These are phyloP conservation scores for Epirrhoe tristata DNA, from an alignment of 2,888 invertebrate genomes.

Conservation along the genomic window DNA sequence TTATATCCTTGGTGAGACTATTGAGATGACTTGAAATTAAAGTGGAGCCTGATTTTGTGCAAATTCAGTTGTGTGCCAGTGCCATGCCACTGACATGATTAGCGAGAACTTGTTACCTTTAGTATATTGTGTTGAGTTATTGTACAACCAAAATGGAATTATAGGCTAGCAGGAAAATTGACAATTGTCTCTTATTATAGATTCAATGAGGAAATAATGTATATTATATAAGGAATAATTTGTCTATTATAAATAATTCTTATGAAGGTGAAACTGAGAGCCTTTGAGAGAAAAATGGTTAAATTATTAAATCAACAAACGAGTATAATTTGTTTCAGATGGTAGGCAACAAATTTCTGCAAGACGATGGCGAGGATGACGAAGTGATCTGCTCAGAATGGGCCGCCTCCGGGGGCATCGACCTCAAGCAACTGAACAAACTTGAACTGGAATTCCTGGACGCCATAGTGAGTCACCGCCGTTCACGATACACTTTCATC, in stretches of 20 bases:
- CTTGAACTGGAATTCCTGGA: slow-evolving; percentile 95
- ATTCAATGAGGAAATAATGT: too few species aligned
- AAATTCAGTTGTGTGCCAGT: background rate
- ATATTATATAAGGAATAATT: too few species aligned
- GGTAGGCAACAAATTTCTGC: slow-evolving; percentile 98
- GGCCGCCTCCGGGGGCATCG: slow-evolving; percentile 94
- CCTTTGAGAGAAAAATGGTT: too few species aligned
- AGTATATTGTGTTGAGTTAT: too few species aligned
- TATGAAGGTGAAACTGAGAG: too few species aligned
- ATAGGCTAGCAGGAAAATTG: background rate
- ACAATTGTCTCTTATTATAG: too few species aligned
- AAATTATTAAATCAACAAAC: background rate
- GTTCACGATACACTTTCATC: background rate
- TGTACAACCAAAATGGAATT: background rate
- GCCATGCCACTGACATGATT: background rate
- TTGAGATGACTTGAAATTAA: background rate
- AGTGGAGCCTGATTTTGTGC: background rate
- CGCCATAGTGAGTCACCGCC: slow-evolving; percentile 90
- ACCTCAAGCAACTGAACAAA: slow-evolving; percentile 90
- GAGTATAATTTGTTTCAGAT: slow-evolving; percentile 85
- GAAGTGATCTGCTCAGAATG: slow-evolving; percentile 97
- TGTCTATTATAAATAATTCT: too few species aligned
- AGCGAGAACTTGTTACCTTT: background rate
- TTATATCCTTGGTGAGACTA: slow-evolving; percentile 94
- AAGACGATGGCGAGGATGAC: slow-evolving; percentile 96